A percentile compares a stretch with the other conserved stretches of the same genome.
phyloP scores from a whole-genome alignment of 1,140 invertebrate species.

The Lepidostoma basale region DNA sequence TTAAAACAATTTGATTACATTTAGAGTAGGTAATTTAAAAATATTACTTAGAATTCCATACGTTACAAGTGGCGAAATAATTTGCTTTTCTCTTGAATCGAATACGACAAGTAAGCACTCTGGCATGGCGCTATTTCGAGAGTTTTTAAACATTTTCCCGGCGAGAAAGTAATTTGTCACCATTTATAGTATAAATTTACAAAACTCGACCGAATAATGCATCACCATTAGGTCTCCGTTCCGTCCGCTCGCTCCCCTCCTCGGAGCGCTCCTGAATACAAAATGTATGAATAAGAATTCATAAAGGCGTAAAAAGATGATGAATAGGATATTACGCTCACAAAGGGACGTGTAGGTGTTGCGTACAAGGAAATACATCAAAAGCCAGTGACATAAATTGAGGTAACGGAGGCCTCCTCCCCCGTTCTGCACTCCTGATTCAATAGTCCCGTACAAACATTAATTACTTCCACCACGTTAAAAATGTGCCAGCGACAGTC shows the following conservation, averaged over 20 bases:
- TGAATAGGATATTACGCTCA: slow-evolving; percentile 44
- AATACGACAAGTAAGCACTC: no score
- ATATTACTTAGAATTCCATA: no score
- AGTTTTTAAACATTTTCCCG: background rate
- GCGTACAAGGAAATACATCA: slow-evolving; percentile 40
- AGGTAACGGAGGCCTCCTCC: slow-evolving; percentile 39
- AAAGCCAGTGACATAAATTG: slow-evolving; percentile 45
- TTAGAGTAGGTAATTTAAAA: no score
- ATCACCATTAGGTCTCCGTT: slow-evolving; percentile 27
- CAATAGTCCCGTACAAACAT: slow-evolving; percentile 43
- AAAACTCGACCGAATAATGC: slow-evolving; percentile 24
- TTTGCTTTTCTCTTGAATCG: no score
- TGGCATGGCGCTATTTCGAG: no score
- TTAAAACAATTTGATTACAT: no score
- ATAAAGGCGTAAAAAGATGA: slow-evolving; percentile 47
- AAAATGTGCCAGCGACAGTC: no score
- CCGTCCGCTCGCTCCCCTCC: slow-evolving; percentile 9
- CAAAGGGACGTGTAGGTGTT: slow-evolving; percentile 44
- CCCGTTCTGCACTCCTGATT: slow-evolving; percentile 44
- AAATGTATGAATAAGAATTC: slow-evolving; percentile 44
- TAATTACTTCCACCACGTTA: slow-evolving; percentile 46
- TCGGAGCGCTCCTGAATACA: slow-evolving; percentile 33
- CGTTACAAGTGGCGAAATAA: no score
- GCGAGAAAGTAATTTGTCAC: slow-evolving; percentile 11
- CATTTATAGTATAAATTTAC: slow-evolving; percentile 7